These are phyloP conservation scores for Tinamus major DNA, from an alignment of 2,797 vertebrate species.

Conservation along the genomic window DNA sequence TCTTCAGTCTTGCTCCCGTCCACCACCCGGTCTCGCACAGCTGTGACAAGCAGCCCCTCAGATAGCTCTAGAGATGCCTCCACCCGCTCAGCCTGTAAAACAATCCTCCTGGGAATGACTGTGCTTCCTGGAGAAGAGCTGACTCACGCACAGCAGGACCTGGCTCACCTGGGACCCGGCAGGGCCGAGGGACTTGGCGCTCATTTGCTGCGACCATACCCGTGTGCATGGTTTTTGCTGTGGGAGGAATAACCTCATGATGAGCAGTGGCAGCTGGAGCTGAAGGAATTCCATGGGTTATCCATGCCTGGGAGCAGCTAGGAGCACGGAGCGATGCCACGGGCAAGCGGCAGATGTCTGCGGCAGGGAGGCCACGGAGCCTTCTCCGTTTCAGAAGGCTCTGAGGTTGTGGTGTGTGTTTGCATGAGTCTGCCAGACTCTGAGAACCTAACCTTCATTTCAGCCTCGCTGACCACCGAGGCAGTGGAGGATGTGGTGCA, in stretches of 20 bases:
- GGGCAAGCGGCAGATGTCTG: neutral
- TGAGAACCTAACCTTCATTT: neutral
- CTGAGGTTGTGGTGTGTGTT: neutral
- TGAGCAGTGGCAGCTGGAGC: accelerated
- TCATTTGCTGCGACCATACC: neutral
- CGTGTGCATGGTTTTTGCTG: neutral
- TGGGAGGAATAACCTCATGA: neutral
- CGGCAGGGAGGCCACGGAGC: neutral
- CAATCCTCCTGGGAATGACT: neutral
- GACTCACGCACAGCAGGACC: neutral
- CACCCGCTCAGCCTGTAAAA: neutral
- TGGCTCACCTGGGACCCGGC: neutral
- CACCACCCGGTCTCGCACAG: neutral
- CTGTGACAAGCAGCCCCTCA: neutral
- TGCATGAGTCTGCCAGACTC: neutral
- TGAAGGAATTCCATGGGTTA: neutral
- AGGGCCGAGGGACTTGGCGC: accelerated
- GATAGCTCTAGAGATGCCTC: neutral
- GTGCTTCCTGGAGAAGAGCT: neutral
- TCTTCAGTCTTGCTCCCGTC: neutral
- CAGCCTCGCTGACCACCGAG: neutral
- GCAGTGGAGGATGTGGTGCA: neutral
- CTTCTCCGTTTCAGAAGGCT: neutral
- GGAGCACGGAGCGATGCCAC: neutral
- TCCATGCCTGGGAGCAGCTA: neutral